phyloP scores from a whole-genome alignment of 1,140 invertebrate species.

The Macrobrachium rosenbergii region DNA sequence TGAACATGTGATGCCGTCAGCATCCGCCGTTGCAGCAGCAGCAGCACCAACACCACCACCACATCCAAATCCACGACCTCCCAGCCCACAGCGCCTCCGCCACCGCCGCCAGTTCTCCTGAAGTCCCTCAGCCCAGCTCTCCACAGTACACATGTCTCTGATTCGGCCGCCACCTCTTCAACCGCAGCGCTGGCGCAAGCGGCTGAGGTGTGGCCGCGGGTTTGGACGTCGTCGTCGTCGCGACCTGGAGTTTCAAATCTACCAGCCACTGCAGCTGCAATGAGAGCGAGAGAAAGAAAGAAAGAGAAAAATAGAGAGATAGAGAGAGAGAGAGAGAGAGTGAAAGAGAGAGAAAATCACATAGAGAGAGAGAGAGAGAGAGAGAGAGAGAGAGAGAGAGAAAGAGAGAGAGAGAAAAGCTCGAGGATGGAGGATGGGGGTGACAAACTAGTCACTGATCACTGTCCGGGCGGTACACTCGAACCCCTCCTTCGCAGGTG shows the following conservation, averaged over 20 bases:
- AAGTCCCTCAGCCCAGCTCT: constrained; percentile 12
- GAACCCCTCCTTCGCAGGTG: neutral
- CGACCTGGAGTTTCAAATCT: neutral
- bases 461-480: neutral
- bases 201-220: constrained; percentile 2
- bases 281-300: neutral
- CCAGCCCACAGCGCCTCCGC: neutral
- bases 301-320: neutral
- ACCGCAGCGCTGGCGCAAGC: constrained; percentile 42
- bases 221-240: constrained; percentile 35
- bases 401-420: neutral
- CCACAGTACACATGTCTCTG: constrained; percentile 38
- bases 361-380: constrained; percentile 1
- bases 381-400: neutral
- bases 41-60: neutral
- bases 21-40: too few species aligned
- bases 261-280: neutral
- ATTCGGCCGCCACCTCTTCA: neutral
- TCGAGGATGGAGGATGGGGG: neutral
- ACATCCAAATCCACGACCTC: constrained; percentile 17
- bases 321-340: neutral
- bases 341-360: neutral
- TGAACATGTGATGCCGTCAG: constrained; percentile 67
- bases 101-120: neutral
- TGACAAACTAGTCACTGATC: neutral